phyloP scores from a whole-genome alignment of 2,888 invertebrate genomes.

The Campopleginae sp. region DNA sequence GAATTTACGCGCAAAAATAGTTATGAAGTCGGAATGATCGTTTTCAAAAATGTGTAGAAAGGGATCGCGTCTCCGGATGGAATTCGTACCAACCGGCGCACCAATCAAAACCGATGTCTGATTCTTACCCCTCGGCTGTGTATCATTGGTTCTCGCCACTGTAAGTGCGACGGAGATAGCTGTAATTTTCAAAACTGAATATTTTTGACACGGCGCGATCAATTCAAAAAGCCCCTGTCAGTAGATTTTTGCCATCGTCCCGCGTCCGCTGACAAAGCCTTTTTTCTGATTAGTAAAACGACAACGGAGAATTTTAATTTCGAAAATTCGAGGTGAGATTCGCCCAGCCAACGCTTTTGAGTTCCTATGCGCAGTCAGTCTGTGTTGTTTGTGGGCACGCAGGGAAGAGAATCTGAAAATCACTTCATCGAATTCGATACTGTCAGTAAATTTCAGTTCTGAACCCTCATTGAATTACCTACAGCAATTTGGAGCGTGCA shows the following conservation, averaged over 20 bases:
- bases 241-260: no score
- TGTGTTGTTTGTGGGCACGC: not conserved
- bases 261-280: no score
- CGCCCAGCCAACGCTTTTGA: not conserved
- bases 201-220: no score
- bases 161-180: no score
- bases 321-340: no score
- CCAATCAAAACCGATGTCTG: conserved; percentile 2
- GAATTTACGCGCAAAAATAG: not conserved
- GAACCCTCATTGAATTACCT: not conserved
- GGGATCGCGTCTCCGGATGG: not conserved
- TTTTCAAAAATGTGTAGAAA: not conserved
- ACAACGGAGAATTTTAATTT: no score
- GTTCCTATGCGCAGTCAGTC: not conserved
- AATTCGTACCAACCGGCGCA: conserved; percentile 5
- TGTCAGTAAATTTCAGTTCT: not conserved
- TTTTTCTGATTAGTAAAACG: no score
- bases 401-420: not conserved
- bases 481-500: not conserved
- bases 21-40: not conserved
- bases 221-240: no score
- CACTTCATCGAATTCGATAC: not conserved
- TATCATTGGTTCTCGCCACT: conserved; percentile 14
- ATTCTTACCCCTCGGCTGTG: not conserved
- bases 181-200: no score